These are phyloP conservation scores for Acronicta alni DNA, from an alignment of 2,888 invertebrate species.

Conservation along the genomic window DNA sequence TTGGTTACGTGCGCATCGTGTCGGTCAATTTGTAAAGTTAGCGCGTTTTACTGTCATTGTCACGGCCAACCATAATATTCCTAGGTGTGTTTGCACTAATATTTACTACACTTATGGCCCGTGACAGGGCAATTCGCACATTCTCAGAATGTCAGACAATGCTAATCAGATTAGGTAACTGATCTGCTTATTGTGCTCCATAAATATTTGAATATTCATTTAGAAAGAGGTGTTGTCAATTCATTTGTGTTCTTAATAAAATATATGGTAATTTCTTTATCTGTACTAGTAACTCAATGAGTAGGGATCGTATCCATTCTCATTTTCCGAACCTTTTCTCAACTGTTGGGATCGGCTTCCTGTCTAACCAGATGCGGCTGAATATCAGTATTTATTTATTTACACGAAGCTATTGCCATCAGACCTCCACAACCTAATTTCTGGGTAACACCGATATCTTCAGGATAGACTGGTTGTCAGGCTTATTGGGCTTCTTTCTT, in stretches of 20 bases:
- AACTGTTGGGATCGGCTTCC: no score
- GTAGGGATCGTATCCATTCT: background rate
- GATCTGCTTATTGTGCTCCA: background rate
- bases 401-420: no score
- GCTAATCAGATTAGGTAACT: slow-evolving; percentile 43
- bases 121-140: slow-evolving; percentile 38
- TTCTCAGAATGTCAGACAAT: slow-evolving; percentile 41
- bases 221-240: background rate
- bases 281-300: no score
- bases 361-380: no score
- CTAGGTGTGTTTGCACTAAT: slow-evolving; percentile 43
- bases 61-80: slow-evolving; percentile 65
- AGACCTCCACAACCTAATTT: no score
- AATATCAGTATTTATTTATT: no score
- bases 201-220: background rate
- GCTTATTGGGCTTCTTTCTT: no score
- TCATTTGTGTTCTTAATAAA: background rate
- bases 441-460: no score
- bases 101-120: slow-evolving; percentile 34
- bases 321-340: no score
- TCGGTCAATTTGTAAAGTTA: slow-evolving; percentile 63
- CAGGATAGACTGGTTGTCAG: no score
- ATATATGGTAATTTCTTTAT: background rate
- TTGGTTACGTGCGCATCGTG: slow-evolving; percentile 47
- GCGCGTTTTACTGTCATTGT: slow-evolving; percentile 69